Conservation (phyloP, 2,797 vertebrate genomes). For the Enteromius mattozi region DNA sequence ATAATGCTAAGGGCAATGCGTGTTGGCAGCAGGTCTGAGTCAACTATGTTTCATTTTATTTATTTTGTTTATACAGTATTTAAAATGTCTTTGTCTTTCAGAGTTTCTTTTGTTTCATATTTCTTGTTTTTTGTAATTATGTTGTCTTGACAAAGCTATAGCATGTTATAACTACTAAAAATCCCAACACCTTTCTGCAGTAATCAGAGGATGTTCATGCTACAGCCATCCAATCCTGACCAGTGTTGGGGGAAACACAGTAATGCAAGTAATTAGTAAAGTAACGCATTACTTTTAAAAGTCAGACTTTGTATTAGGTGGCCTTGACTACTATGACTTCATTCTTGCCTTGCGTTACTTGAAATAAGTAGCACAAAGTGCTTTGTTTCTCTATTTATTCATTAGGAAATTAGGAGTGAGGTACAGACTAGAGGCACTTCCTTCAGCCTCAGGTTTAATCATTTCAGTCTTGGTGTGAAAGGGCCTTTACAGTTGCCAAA, state of each 20-base stretch:
- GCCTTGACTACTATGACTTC: not conserved
- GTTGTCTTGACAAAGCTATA: conserved; percentile 4
- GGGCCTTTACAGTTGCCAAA: not conserved
- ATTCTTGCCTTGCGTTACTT: not conserved
- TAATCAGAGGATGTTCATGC: not conserved
- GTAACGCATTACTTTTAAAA: not conserved
- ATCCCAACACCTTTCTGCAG: not conserved
- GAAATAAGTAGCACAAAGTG: not conserved
- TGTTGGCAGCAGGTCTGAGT: conserved; percentile 58
- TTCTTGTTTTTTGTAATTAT: not conserved
- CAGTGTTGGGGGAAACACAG: not conserved
- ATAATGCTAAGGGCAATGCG: conserved; percentile 54
- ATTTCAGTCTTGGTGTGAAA: not conserved
- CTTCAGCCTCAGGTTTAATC: too few species aligned
- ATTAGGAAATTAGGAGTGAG: not conserved
- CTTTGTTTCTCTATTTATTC: not conserved
- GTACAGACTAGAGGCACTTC: not conserved
- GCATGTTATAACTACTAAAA: not conserved
- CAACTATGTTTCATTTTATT: conserved; percentile 47
- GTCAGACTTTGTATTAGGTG: too few species aligned
- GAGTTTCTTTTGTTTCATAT: conserved; percentile 7
- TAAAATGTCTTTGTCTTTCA: not conserved
- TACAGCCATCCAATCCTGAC: not conserved
- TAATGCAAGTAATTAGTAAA: not conserved
- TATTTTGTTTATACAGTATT: not conserved